Evolutionary conservation across 2,888 invertebrate genomes (phyloP), one percentile per base, ranked within the genome.

Genomic region (Tenthredo distinguenda): DNA sequence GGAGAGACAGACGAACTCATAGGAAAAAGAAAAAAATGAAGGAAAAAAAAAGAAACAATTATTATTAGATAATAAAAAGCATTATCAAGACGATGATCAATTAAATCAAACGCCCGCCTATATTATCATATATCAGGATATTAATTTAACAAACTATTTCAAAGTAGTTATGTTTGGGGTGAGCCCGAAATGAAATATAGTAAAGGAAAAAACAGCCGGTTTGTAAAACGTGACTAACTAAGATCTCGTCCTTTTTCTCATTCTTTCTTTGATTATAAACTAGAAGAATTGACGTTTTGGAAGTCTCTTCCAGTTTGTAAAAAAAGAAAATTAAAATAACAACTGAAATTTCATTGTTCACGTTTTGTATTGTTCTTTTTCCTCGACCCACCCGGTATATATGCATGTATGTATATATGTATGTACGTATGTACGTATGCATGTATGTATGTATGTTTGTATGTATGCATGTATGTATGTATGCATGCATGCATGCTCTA

Each of bases 51-150:
- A 26, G 4, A 62, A 12, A 62, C 21, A 62, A 62, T 12, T 10
- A 62, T 62, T 26, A 62, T 62, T 26, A 62, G 21, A 62, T 62
- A 62, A 62, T 26, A 62, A 62, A 26, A 62, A 62, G 62, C 62
- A 26, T 26, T 26, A 62, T 62, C 71, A 71, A 71, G 37, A 31
- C 71, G 40, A 37, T n/a, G 71, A n/a, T 71, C 7, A 71, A 26
- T 10, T 7, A 62, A 62, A 62, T 62, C 62, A 62, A 55, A 62
- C 62, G 62, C 62, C 62, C 10, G 26, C 21, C 10, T 62, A 62
- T 26, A 62, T 62, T 26, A 62, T 62, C 18, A 18, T 37, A 37
- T 37, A 18, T n/a, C 71, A 37, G 71, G 37, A 68, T 68, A 68
- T 12, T 15, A 47, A 31, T 68, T 68, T 31, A 68, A 68, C 31